Evolutionary conservation across 2,797 vertebrate species (phyloP), one percentile per base, ranked within the genome.

Genomic region (Buphagus erythrorhynchus): DNA sequence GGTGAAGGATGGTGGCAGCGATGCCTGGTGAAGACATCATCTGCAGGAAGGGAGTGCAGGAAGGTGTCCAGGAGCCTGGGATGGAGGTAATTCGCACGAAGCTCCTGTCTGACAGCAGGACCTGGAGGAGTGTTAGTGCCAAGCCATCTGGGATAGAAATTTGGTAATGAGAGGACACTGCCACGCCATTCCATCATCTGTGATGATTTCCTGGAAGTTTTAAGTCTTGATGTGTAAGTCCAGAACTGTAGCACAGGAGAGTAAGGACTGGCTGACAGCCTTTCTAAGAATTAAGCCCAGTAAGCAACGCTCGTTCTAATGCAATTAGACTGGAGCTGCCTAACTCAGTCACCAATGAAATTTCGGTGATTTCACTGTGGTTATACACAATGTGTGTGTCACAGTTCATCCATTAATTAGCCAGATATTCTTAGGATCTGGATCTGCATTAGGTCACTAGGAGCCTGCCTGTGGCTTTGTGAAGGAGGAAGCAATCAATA

Each of bases 111-210:
- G 80, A 72, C 93, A 90, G 95, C 84, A 83, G 91, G 95, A 78
- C 49, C 36, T 91, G 65, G 58, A 92, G 58, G 12, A 86, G 26
- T 0, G 0, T 43, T 45, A 40, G 21, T 95, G 90, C 90, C 95
- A 97, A 87, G 80, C 90, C 94, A 94, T 94, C 83, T 90, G 95
- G 94, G 73, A 86, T 40, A 72, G 67, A 55, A 61, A 69, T 73
- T 73, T 0, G 1, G 33, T 88, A 93, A 80, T 72, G 78, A 77
- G 42, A 72, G 38, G 75, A 62, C 12, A 14, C 10, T 38, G 8
- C 43, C 42, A 26, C 2, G 9, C 75, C 58, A 4, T 76, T 95
- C 85, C 79, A 90, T 97, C 90, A 86, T 88, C 69, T 55, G 5
- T 78, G 36, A 80, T 72, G 68, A 89, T 80, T 90, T 92, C 66